Evolutionary conservation across 2,797 vertebrate genomes (phyloP), one percentile per base, ranked within the genome.

Genomic region (Falco columbarius): DNA sequence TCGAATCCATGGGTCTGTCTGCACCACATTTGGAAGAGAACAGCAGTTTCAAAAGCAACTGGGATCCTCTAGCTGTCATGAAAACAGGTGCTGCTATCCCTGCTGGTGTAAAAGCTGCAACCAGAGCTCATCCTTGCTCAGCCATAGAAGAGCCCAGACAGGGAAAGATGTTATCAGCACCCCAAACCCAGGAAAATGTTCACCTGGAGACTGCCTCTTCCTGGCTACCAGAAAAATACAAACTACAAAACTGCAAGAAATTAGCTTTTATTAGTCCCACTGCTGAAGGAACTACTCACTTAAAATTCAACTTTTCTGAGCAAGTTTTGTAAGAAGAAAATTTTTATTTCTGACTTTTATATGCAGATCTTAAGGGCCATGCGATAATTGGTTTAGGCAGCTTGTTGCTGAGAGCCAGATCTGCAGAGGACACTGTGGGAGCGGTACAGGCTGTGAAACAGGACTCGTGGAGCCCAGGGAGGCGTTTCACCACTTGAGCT

Each of bases 301-400:
- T 87, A 70, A 87, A 90, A 52, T 66, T 54, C 21, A 11, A 15
- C 40, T 86, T 96, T 90, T 82, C 61, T 40, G 55, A 83, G 34
- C 9, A 75, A 54, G 46, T 40, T 85, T 55, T 91, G 22, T 34
- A 68, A 49, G 76, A 51, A 66, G 55, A 42, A 76, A 74, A 14
- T 6, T 87, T 84, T 62, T 30, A 7, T 15, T 40, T 67, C 24
- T 86, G 73, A 51, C 49, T 89, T 72, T 51, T 18, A 70, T 27
- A 36, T 23, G 79, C 11, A 29, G 34, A 61, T 84, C 55, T 89
- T 68, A 61, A 81, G 73, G 51, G 32, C 44, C 22, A 5, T 58
- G 36, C 52, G 77, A 22, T 40, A 23, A 61, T 17, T 49, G n/a
- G 27, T 58, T 58, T 56, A 59, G 27, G 36, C 36, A 66, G 26